A percentile compares a stretch with the other conserved stretches of the same genome.
phyloP scores from a whole-genome alignment of 2,888 invertebrate genomes.

The Isoperla grammatica region DNA sequence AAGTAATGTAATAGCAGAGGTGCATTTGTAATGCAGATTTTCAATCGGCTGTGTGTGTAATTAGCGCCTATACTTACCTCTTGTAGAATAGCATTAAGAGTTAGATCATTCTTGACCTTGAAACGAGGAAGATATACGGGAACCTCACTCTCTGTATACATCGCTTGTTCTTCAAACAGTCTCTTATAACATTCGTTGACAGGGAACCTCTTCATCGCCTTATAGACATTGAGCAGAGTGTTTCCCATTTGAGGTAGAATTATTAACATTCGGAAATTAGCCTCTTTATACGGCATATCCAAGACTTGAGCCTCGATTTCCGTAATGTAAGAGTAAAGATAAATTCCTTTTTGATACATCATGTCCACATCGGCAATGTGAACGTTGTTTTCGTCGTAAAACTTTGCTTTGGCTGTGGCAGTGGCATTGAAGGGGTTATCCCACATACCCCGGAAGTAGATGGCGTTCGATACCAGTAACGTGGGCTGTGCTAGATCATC shows the following conservation, averaged over 20 bases:
- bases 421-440: slow-evolving; percentile 56
- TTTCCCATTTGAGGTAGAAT: slow-evolving; percentile 1
- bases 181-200: slow-evolving; percentile 7
- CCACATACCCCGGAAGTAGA: slow-evolving; percentile 70
- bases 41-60: too few species aligned
- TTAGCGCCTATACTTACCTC: slow-evolving; percentile 44
- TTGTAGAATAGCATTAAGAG: slow-evolving; percentile 52
- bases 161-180: slow-evolving; percentile 46
- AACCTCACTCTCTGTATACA: slow-evolving; percentile 54
- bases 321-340: slow-evolving; percentile 53
- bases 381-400: slow-evolving; percentile 53
- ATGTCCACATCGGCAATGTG: slow-evolving; percentile 58
- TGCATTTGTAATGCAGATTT: too few species aligned
- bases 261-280: slow-evolving; percentile 22
- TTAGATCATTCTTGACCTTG: slow-evolving; percentile 55
- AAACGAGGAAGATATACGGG: slow-evolving; percentile 61
- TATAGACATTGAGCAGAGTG: slow-evolving; percentile 5
- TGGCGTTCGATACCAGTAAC: slow-evolving; percentile 61
- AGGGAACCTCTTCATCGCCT: slow-evolving; percentile 7
- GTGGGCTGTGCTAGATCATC: slow-evolving; percentile 53
- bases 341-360: slow-evolving; percentile 62
- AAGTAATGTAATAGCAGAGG: too few species aligned
- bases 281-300: slow-evolving; percentile 61
- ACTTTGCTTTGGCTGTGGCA: slow-evolving; percentile 51
- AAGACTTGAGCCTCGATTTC: slow-evolving; percentile 54